Conservation (phyloP, 2,113 vertebrate species). For the Dipodomys spectabilis region DNA sequence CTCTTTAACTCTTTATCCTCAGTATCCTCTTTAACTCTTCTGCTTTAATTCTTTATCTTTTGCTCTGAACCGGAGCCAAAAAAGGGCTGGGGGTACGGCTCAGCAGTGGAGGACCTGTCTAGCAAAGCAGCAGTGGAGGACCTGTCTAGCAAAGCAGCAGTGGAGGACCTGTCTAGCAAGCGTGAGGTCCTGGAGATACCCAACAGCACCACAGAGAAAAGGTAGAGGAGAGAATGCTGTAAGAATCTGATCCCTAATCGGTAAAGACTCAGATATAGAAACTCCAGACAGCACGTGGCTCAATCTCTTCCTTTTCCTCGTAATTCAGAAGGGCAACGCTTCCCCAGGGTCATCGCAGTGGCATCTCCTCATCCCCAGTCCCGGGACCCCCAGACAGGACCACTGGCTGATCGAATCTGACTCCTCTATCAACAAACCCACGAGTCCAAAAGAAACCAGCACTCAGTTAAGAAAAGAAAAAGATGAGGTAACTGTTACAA, state of each 20-base stretch:
- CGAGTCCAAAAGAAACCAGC: not conserved
- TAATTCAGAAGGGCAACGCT: not conserved
- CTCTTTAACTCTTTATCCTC: not conserved
- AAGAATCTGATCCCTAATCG: not conserved
- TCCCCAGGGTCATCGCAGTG: not conserved
- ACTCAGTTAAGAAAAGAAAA: not conserved
- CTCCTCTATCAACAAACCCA: slow-evolving; percentile 17
- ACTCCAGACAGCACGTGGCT: not conserved
- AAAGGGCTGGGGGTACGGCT: too few species aligned
- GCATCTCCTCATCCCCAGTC: not conserved
- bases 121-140: not conserved
- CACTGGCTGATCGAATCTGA: not conserved
- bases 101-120: not conserved
- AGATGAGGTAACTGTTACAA: not conserved
- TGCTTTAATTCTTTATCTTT: not conserved
- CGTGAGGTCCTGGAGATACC: not conserved
- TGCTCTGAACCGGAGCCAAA: not conserved
- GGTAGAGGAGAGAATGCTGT: not conserved
- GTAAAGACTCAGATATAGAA: not conserved
- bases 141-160: too few species aligned
- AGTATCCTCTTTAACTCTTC: not conserved
- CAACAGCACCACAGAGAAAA: not conserved
- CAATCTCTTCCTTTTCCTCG: not conserved
- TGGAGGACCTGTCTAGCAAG: not conserved
- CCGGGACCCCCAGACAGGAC: not conserved